These are phyloP conservation scores for Diaperis boleti DNA, from an alignment of 2,888 invertebrate species.

Conservation along the genomic window DNA sequence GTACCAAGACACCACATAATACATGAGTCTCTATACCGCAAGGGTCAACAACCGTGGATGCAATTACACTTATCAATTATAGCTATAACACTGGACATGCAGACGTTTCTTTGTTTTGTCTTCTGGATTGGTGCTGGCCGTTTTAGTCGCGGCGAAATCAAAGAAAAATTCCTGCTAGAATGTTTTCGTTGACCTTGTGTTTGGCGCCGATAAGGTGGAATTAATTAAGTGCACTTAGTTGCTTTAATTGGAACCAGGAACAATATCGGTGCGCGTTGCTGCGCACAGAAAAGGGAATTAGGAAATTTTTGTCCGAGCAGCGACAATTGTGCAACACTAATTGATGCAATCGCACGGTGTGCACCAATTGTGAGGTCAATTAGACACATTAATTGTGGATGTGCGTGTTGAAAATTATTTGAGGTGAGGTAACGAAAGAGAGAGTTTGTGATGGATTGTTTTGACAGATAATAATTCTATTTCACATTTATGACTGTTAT, in stretches of 20 bases:
- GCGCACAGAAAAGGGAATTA: no score
- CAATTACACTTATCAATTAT: conserved; percentile 34
- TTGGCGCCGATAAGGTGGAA: conserved; percentile 41
- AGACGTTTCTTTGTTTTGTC: conserved; percentile 20
- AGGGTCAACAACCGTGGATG: conserved; percentile 46
- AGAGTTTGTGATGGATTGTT: no score
- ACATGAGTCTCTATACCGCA: conserved; percentile 45
- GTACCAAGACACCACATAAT: conserved; percentile 30
- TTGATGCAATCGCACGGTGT: no score
- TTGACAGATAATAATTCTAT: no score
- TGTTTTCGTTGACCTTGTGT: conserved; percentile 42
- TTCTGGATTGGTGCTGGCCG: conserved; percentile 2
- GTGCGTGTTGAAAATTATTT: no score
- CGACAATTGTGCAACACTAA: no score
- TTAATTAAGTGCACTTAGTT: conserved; percentile 32
- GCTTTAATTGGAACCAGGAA: conserved; percentile 34
- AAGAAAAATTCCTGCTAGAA: conserved; percentile 35
- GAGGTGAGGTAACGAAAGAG: no score
- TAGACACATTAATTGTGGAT: no score
- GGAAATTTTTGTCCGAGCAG: no score
- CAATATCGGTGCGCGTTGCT: conserved; percentile 37
- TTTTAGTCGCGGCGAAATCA: conserved; percentile 7
- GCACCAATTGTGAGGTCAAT: no score
- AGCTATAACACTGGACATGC: not conserved
- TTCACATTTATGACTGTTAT: no score